A percentile compares a stretch with the other conserved stretches of the same genome.
Evolutionary conservation across 2,113 vertebrate genomes (phyloP).

Genomic region (Thoracochromis brauschi): DNA sequence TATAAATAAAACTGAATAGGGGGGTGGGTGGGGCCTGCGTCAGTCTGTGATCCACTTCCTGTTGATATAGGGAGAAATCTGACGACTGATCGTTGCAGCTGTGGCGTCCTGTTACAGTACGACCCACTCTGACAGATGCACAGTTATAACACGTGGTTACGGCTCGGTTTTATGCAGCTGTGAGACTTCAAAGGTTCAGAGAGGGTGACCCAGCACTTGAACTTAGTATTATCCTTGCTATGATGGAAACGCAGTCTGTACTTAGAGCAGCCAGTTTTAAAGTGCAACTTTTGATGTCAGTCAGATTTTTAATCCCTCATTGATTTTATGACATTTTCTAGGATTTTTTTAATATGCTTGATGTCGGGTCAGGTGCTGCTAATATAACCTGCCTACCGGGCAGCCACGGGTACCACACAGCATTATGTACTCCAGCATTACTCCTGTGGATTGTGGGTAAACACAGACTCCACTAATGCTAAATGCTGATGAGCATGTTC

Average conservation of each 20-base stretch:
- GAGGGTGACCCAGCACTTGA: not conserved
- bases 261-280: not conserved
- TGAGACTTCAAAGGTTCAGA: not conserved
- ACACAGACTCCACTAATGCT: not conserved
- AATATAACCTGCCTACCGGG: not conserved
- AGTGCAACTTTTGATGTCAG: rapidly evolving
- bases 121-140: not conserved
- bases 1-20: not conserved
- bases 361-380: not conserved
- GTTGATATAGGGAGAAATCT: not conserved
- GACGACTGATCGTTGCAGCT: rapidly evolving
- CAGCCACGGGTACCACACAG: rapidly evolving
- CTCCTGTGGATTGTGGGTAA: not conserved
- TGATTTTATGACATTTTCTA: not conserved
- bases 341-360: not conserved
- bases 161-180: not conserved
- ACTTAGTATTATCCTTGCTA: rapidly evolving
- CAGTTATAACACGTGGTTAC: not conserved
- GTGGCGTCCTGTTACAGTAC: not conserved
- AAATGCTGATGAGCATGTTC: not conserved
- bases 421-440: not conserved
- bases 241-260: rapidly evolving
- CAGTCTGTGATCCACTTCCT: not conserved
- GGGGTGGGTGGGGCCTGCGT: not conserved
- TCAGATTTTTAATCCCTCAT: not conserved